Base-by-base conservation (phyloP, 1,140 invertebrate genomes). In the Glossosoma conforme region DNA sequence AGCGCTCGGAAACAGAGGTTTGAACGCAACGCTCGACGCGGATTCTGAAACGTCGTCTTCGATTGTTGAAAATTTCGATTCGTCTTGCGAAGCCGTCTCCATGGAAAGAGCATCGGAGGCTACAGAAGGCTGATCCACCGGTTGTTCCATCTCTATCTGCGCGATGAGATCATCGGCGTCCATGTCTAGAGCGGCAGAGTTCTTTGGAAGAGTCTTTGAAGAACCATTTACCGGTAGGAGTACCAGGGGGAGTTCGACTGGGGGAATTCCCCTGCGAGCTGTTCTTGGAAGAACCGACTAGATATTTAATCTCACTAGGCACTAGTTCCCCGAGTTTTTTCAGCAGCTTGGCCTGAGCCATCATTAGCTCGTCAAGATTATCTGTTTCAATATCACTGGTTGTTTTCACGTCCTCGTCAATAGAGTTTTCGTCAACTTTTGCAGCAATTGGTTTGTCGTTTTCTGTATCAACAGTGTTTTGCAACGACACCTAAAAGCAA, bases 61-160 rank as follows among this genome's bases (percentile, higher is more conserved):
- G 0, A 41, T 13, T 14, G 30, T 15, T 18, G 30, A 42, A 17
- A 41, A 52, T 30, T 48, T 52, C 2, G 49, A 52, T 32, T 44
- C 54, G 17, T 47, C 38, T 44, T 44, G 42, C 2, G 32, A 37
- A n/a, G 25, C 15, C 32, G 55, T 53, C 18, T 47, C 44, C 1
- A 25, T 36, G 8, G 50, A 45, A 3, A 37, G 3, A 2, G 19
- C 17, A 45, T 57, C 50, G 20, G 55, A 52, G 3, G 32, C 30
- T 10, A 17, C 22, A 6, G 32, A 35, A 1, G 55, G 49, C 45
- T 51, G 47, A 47, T 58, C 56, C 2, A 58, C 37, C 1, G 56
- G 56, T 25, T 58, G 56, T 24, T 58, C 56, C 35, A 41, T 54
- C 44, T 58, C 56, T n/a, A 58, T 58, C 38, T 58, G 51, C 10